These are phyloP conservation scores for Allolobophora icterica DNA, from an alignment of 2,888 invertebrate genomes.

Conservation along the genomic window DNA sequence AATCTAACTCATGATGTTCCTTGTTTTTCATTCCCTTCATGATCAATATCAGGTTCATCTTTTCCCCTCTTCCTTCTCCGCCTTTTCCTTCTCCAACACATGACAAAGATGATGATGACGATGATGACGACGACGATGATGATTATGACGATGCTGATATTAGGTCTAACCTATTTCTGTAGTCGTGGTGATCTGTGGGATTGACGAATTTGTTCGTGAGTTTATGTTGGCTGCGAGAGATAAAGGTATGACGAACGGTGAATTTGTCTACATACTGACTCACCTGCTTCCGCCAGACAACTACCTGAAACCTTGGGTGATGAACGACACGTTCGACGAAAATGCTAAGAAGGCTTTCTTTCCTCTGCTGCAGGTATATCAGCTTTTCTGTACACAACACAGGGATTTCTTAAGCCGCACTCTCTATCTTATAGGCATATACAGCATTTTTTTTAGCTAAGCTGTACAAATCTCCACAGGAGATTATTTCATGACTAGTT, in stretches of 20 bases:
- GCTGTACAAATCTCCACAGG: too few species aligned
- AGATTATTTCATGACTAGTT: too few species aligned
- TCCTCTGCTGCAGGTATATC: slow-evolving; percentile 37
- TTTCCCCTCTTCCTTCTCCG: neutral
- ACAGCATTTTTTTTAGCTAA: too few species aligned
- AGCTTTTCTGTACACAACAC: neutral
- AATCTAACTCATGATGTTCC: too few species aligned
- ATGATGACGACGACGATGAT: neutral
- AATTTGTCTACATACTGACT: slow-evolving; percentile 45
- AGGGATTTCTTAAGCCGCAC: neutral
- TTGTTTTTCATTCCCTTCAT: neutral
- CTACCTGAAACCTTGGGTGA: slow-evolving; percentile 31
- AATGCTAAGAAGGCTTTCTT: slow-evolving; percentile 33
- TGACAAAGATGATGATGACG: neutral
- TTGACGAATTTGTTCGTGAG: slow-evolving; percentile 22
- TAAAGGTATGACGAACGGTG: slow-evolving; percentile 45
- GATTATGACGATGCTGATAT: neutral
- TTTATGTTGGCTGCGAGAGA: slow-evolving; percentile 42
- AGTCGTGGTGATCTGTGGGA: slow-evolving; percentile 45
- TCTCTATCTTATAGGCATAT: too few species aligned
- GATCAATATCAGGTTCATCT: neutral
- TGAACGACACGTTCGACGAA: slow-evolving; percentile 19
- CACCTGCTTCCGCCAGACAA: slow-evolving; percentile 39
- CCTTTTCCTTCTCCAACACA: neutral
- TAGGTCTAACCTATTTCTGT: neutral